These are phyloP conservation scores for Villa cingulata DNA, from an alignment of 2,888 invertebrate genomes.

Conservation along the genomic window DNA sequence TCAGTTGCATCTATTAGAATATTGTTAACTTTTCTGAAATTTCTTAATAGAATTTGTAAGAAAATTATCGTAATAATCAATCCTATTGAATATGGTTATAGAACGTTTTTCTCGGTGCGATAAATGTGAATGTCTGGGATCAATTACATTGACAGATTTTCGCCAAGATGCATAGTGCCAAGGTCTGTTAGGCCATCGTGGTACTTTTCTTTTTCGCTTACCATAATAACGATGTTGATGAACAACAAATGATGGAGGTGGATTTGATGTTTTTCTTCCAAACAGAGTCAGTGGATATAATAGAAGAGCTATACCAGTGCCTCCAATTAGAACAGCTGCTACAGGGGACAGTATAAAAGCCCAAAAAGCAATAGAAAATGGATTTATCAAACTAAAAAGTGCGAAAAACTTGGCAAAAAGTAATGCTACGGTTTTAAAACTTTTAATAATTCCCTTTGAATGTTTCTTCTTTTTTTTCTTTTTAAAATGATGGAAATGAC, in stretches of 20 bases:
- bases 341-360: conserved; percentile 50
- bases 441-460: background rate
- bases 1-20: too few species aligned
- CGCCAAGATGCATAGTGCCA: background rate
- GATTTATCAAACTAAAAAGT: conserved; percentile 43
- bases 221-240: conserved; percentile 9
- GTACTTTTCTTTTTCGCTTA: conserved; percentile 2
- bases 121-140: too few species aligned
- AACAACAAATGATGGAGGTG: conserved; percentile 5
- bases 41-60: conserved; percentile 1
- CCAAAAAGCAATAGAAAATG: conserved; percentile 44
- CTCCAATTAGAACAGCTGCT: conserved; percentile 46
- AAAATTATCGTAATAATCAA: background rate
- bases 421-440: conserved; percentile 2
- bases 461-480: conserved; percentile 5
- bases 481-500: background rate
- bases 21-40: background rate
- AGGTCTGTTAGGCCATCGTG: background rate
- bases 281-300: conserved; percentile 52
- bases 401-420: conserved; percentile 17
- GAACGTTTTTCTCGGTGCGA: too few species aligned
- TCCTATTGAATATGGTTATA: too few species aligned
- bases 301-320: conserved; percentile 46
- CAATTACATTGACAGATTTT: background rate
- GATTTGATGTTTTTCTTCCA: conserved; percentile 11